Evolutionary conservation across 2,888 invertebrate species (phyloP), one percentile per base, ranked within the genome.

Genomic region (Fragum fragum): DNA sequence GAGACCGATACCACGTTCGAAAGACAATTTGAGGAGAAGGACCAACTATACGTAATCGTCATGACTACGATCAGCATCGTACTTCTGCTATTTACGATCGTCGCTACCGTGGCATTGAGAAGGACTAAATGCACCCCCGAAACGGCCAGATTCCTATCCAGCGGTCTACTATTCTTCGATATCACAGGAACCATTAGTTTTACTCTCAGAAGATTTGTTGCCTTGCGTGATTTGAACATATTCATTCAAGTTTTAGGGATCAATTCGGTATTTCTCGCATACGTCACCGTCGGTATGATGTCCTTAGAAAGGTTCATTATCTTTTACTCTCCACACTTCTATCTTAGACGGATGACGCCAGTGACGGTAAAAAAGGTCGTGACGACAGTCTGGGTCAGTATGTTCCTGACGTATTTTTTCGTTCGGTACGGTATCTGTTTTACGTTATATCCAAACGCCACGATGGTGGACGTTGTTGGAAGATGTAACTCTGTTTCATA

Each of bases 231-330:
- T 5, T 21, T 53, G 1, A 81, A 81, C 36, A 81, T 73, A 29
- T 53, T 81, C 3, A 52, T 76, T 5, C 81, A 81, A 32, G 70
- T 76, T 0, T 3, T 76, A 6, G 76, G 76, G 1, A 55, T 73
- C 0, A 52, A 59, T 16, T 81, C 63, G 9, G 36, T 52, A 9
- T 73, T 59, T 52, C 26, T 81, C 28, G 81, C 81, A 6, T 76
- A 61, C n/a, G 36, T 76, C 0, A 80, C 80, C 0, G 73, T 80
- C 21, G 81, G 81, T 1, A 32, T 76, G 14, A 81, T 81, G 81
- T 76, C 81, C 18, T 70, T 81, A 21, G 81, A 81, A 53, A 29
- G 81, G 26, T 53, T 81, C 0, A 26, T 81, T 11, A 63, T 81
- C 14, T 81, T 81, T 32, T 55, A 61, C 47, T 73, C 69, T 0